phyloP scores from a whole-genome alignment of 2,113 vertebrate genomes.

The Origma solitaria region DNA sequence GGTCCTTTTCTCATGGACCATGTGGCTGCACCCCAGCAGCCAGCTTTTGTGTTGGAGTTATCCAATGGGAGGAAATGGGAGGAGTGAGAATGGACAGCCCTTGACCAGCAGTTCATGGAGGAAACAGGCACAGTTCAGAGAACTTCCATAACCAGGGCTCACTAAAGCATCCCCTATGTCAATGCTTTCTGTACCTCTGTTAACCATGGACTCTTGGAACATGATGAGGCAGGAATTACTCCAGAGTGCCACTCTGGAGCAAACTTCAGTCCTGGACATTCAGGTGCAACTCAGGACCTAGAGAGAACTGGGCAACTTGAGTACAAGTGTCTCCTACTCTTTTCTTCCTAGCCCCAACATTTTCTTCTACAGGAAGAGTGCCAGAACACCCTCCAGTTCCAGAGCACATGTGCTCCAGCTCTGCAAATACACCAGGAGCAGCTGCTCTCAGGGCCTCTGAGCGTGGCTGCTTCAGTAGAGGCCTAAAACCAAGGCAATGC shows the following conservation, averaged over 20 bases:
- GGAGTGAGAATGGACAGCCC: neutral
- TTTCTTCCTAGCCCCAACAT: neutral
- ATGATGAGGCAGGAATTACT: neutral
- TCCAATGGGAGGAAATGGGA: neutral
- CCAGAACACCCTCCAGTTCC: neutral
- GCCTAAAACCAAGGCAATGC: neutral
- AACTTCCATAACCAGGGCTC: neutral
- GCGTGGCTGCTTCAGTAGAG: neutral
- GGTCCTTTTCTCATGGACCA: fast-evolving
- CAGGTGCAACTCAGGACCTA: neutral
- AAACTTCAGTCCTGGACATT: neutral
- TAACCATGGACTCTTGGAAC: neutral
- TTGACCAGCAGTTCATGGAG: neutral
- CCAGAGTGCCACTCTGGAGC: neutral
- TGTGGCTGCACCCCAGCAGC: neutral
- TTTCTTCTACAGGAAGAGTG: neutral
- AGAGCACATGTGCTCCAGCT: fast-evolving
- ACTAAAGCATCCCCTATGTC: neutral
- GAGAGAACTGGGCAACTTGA: neutral
- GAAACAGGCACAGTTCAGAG: neutral
- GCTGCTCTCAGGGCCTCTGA: fast-evolving
- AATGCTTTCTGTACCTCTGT: neutral
- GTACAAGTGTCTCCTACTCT: neutral
- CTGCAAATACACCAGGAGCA: neutral
- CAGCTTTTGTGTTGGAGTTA: neutral